phyloP scores from a whole-genome alignment of 2,888 invertebrate species.

The Idaea dimidiata region DNA sequence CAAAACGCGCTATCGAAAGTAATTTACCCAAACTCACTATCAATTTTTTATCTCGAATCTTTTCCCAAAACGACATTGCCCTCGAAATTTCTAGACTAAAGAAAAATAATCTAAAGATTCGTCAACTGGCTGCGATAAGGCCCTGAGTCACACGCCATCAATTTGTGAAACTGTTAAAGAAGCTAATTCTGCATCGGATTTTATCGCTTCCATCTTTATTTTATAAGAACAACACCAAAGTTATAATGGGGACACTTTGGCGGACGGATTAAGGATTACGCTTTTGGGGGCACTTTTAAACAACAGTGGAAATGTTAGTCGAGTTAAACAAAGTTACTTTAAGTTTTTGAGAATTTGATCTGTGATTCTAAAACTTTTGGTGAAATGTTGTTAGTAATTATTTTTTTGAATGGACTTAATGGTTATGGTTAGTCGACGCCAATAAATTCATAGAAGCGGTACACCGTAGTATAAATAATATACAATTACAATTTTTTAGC shows the following conservation, averaged over 20 bases:
- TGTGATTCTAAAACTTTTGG: background rate
- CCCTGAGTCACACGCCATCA: slow-evolving; percentile 44
- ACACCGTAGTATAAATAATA: no score
- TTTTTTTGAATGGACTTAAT: background rate
- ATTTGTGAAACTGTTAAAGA: slow-evolving; percentile 44
- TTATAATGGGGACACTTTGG: slow-evolving; percentile 26
- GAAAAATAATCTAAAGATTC: slow-evolving; percentile 14
- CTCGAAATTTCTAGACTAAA: slow-evolving; percentile 10
- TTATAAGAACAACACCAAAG: slow-evolving; percentile 27
- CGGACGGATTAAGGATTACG: slow-evolving; percentile 27
- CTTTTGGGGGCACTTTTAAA: slow-evolving; percentile 14
- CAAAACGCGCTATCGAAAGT: background rate
- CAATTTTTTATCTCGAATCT: slow-evolving; percentile 1
- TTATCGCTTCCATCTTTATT: slow-evolving; percentile 31
- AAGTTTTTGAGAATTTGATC: background rate
- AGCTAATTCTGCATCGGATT: slow-evolving; percentile 44
- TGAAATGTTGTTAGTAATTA: background rate
- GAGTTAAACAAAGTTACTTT: background rate
- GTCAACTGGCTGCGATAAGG: slow-evolving; percentile 24
- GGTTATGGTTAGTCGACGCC: no score
- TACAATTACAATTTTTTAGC: no score
- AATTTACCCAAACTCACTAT: background rate
- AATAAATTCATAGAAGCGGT: no score
- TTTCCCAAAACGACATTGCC: background rate
- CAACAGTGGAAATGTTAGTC: slow-evolving; percentile 28